Conservation (phyloP, 2,888 invertebrate genomes). For the Sericinus montela region DNA sequence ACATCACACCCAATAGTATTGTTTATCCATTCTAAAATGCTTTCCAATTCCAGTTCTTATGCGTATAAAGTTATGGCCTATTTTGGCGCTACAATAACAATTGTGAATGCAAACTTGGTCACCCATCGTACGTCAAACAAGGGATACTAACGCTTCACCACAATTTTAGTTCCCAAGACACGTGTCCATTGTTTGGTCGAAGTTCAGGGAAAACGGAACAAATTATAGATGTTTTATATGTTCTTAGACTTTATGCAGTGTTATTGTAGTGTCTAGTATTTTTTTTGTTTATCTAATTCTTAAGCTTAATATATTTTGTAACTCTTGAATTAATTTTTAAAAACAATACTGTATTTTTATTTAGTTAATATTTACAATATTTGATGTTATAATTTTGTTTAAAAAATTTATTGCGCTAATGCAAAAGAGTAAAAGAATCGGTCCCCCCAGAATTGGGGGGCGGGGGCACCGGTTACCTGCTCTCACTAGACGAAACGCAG, state of each 20-base stretch:
- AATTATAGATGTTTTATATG: slow-evolving; percentile 40
- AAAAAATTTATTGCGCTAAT: too few relatives aligned
- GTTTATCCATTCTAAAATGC: slow-evolving; percentile 22
- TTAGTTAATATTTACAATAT: too few relatives aligned
- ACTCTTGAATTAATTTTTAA: too few relatives aligned
- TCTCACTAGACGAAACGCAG: too few relatives aligned
- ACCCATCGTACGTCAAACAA: slow-evolving; percentile 10
- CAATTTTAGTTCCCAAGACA: slow-evolving; percentile 33
- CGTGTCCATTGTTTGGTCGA: slow-evolving; percentile 55
- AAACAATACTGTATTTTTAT: too few relatives aligned
- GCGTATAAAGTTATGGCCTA: not conserved
- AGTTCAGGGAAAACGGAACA: slow-evolving; percentile 30
- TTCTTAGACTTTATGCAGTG: slow-evolving; percentile 18
- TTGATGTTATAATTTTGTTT: too few relatives aligned
- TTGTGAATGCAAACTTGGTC: not conserved
- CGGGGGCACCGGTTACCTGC: too few relatives aligned
- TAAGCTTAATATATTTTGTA: too few relatives aligned
- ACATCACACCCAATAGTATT: slow-evolving; percentile 21
- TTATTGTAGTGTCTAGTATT: slow-evolving; percentile 14
- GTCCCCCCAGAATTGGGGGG: too few relatives aligned
- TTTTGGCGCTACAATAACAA: not conserved
- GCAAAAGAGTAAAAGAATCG: too few relatives aligned
- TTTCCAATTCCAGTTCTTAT: slow-evolving; percentile 23
- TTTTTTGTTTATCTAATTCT: not conserved
- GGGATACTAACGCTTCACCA: slow-evolving; percentile 32